phyloP scores from a whole-genome alignment of 2,888 invertebrate genomes.

The Xestia rhomboidea region DNA sequence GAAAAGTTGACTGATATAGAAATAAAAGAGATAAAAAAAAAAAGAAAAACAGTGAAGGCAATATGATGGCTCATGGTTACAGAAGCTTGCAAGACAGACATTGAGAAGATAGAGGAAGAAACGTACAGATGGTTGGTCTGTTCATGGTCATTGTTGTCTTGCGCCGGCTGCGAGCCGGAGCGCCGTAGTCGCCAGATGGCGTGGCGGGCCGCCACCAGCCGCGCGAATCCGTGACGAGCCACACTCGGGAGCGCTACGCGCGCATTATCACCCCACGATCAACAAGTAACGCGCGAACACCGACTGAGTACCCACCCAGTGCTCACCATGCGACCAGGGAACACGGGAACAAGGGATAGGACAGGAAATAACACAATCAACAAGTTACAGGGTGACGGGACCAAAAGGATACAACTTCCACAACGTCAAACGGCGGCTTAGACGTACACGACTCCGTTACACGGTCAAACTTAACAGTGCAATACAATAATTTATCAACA shows the following conservation, averaged over 20 bases:
- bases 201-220: conserved; percentile 93
- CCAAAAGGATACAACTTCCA: conserved; percentile 68
- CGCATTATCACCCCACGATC: conserved; percentile 83
- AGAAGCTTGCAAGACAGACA: conserved; percentile 74
- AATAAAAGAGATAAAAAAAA: conserved; percentile 40
- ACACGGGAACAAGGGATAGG: conserved; percentile 68
- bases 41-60: conserved; percentile 58
- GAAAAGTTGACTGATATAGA: conserved; percentile 4
- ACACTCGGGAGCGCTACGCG: conserved; percentile 88
- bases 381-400: conserved; percentile 71
- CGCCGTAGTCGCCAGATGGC: conserved; percentile 93
- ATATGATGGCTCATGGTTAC: conserved; percentile 62
- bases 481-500: conserved; percentile 49
- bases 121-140: conserved; percentile 90
- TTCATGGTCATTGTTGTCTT: conserved; percentile 89
- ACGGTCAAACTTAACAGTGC: conserved; percentile 54
- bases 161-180: conserved; percentile 89
- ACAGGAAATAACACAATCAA: conserved; percentile 67
- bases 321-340: conserved; percentile 75
- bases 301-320: conserved; percentile 69
- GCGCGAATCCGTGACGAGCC: conserved; percentile 93
- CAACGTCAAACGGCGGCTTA: conserved; percentile 76
- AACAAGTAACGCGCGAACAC: conserved; percentile 79
- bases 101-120: conserved; percentile 83
- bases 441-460: conserved; percentile 76